Conservation (phyloP, 2,113 vertebrate genomes). For the Alaudala cheleensis region DNA sequence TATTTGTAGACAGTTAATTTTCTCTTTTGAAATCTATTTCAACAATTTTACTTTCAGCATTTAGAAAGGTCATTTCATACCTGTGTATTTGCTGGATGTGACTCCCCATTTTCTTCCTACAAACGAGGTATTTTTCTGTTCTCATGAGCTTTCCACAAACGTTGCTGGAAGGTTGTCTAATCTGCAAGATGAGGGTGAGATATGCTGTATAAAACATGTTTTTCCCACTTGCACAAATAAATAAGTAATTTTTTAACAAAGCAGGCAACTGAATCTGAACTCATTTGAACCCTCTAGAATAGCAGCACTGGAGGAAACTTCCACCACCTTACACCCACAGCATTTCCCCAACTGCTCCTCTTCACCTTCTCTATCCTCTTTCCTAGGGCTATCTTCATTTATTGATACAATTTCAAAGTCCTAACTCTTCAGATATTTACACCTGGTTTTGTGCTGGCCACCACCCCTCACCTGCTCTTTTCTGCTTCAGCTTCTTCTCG, state of each 20-base stretch:
- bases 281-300: neutral
- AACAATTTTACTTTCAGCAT: neutral
- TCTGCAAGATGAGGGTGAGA: neutral
- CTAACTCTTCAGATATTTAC: neutral
- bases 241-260: neutral
- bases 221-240: neutral
- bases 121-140: neutral
- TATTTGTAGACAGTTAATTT: neutral
- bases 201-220: accelerated
- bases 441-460: neutral
- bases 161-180: neutral
- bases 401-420: neutral
- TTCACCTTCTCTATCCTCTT: neutral
- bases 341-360: neutral
- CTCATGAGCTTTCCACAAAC: neutral
- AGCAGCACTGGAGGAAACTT: neutral
- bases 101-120: neutral
- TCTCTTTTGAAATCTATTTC: neutral
- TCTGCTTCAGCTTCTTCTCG: neutral
- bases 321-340: neutral
- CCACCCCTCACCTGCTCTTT: accelerated
- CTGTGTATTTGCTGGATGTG: neutral
- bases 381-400: neutral
- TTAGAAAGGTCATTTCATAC: neutral
- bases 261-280: neutral